Base-by-base conservation (phyloP, 2,113 vertebrate species). In the Crotalus horridus region DNA sequence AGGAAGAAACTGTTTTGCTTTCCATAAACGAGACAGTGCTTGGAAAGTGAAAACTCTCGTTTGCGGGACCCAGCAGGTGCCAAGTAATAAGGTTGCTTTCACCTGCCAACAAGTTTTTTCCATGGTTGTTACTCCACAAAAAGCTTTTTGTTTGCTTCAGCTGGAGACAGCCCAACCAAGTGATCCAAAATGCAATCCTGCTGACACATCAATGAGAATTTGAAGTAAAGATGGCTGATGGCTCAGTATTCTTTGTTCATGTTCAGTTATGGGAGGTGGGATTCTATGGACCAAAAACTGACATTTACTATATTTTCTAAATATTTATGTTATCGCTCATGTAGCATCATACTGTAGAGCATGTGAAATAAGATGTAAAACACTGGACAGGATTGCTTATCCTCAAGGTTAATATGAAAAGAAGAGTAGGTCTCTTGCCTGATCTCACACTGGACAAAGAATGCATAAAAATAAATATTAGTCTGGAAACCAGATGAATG, bases 251-350 rank as follows among this genome's bases (percentile, higher is more conserved):
- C 90, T 29, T 0, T 0, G 90, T 92, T 95, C 95, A 95, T 92
- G 2, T 39, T 92, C 96, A 93, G 92, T 96, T 95, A 94, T 69
- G 93, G 96, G 93, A 51, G 3, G 39, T 9, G 20, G 24, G 6
- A 24, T 26, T 43, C 48, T 64, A 21, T 91, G 51, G 43, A 85
- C 15, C 54, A 59, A 55, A 91, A 94, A 55, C n/a, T 23, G 33
- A 61, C 24, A 2, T 55, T 64, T 55, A 43, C 15, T 20, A 54
- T 11, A 3, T 55, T 61, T 46, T 51, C 0, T 48, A 86, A 92
- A 74, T 0, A 0, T 89, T 23, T 90, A 61, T 89, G 88, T 92
- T 88, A 90, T 3, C 10, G 1, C 85, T 87, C 90, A 91, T 33
- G 29, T 0, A 1, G 94, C 85, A 64, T 53, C 39, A 23, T 8